Percentiles rank a stretch among this genome's conserved stretches.
Conservation (phyloP, 2,113 vertebrate species). For the Ia io region DNA sequence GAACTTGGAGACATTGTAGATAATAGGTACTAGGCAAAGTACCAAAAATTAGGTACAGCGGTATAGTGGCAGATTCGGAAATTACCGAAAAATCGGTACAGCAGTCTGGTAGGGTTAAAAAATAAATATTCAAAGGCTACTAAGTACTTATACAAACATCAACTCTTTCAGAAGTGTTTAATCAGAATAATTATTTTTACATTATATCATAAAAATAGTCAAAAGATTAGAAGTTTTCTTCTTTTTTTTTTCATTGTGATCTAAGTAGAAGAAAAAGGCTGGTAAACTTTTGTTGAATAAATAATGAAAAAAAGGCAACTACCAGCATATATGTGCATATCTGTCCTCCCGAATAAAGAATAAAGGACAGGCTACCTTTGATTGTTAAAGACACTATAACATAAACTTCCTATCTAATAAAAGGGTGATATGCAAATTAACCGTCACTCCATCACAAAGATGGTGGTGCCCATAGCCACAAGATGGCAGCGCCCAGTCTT, state of each 20-base stretch:
- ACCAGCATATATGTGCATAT: neutral
- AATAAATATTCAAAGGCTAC: neutral
- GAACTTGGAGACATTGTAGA: too few relatives aligned
- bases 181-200: neutral
- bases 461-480: too few relatives aligned
- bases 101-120: too few relatives aligned
- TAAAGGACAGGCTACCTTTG: neutral
- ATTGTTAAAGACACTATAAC: neutral
- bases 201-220: neutral
- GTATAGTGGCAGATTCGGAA: too few relatives aligned
- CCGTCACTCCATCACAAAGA: too few relatives aligned
- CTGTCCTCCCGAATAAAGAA: neutral
- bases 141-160: neutral
- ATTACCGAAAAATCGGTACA: too few relatives aligned
- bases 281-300: neutral
- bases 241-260: neutral
- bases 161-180: constrained; percentile 3
- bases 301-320: neutral
- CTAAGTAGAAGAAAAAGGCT: neutral
- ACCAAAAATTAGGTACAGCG: too few relatives aligned
- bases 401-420: neutral
- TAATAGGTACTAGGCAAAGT: too few relatives aligned
- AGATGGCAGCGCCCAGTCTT: too few relatives aligned
- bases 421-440: too few relatives aligned
- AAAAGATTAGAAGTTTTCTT: neutral